phyloP scores from a whole-genome alignment of 1,140 invertebrate species.

The Drosophila aff. region DNA sequence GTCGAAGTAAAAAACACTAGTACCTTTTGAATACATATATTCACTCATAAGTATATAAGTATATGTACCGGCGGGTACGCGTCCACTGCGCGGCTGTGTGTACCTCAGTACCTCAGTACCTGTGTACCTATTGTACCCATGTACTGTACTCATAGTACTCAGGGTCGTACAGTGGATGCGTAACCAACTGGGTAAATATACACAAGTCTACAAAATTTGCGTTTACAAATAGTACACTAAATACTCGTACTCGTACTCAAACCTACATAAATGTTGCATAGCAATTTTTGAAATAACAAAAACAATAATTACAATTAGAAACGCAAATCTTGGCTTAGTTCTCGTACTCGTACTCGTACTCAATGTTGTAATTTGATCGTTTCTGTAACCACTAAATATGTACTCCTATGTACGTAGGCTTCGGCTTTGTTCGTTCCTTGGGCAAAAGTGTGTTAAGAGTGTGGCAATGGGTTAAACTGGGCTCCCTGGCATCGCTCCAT shows the following conservation, averaged over 20 bases:
- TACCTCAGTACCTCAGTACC: not conserved
- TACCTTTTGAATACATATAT: constrained; percentile 67
- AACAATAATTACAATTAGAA: constrained; percentile 55
- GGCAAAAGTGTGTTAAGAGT: constrained; percentile 44
- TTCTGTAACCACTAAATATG: constrained; percentile 59
- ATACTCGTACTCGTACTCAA: constrained; percentile 35
- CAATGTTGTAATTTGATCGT: constrained; percentile 82
- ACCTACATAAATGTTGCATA: constrained; percentile 65
- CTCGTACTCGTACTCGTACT: constrained; percentile 70
- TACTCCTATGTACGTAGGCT: constrained; percentile 68
- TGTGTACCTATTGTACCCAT: not conserved
- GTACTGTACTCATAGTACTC: not conserved
- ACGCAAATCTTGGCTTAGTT: constrained; percentile 78
- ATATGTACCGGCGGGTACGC: constrained; percentile 1
- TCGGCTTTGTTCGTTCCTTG: constrained; percentile 45
- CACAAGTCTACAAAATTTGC: constrained; percentile 62
- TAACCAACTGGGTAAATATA: constrained; percentile 13
- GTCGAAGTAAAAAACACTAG: constrained; percentile 73
- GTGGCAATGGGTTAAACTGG: constrained; percentile 4
- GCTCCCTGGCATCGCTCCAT: constrained; percentile 1
- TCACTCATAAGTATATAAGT: constrained; percentile 43
- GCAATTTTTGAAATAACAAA: constrained; percentile 42
- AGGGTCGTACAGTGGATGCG: constrained; percentile 11
- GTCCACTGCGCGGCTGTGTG: constrained; percentile 7
- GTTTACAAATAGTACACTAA: constrained; percentile 46